These are phyloP conservation scores for Machimus rusticus DNA, from an alignment of 2,888 invertebrate genomes.

Conservation along the genomic window DNA sequence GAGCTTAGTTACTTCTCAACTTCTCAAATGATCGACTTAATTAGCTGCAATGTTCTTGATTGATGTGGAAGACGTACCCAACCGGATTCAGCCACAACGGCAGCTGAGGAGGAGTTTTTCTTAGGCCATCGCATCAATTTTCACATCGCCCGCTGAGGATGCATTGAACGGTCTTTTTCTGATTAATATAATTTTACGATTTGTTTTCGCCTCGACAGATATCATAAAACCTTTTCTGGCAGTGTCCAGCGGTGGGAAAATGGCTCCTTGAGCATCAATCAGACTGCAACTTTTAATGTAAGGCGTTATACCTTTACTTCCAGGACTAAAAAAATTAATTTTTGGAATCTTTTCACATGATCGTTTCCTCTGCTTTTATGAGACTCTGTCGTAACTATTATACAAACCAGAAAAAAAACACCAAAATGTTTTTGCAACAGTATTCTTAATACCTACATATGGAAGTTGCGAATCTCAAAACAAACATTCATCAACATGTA, in stretches of 20 bases:
- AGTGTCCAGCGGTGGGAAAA: background rate
- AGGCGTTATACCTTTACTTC: background rate
- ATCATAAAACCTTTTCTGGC: background rate
- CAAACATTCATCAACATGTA: no score
- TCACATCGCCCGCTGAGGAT: background rate
- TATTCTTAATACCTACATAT: no score
- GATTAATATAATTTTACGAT: background rate
- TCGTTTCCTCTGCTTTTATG: no score
- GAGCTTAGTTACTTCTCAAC: constrained; percentile 33
- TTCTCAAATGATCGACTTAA: constrained; percentile 44
- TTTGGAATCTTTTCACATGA: no score
- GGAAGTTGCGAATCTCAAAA: no score
- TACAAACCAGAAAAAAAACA: no score
- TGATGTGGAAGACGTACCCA: constrained; percentile 31
- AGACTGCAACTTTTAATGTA: background rate
- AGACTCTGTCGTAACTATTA: no score
- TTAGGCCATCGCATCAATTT: background rate
- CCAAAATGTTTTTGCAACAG: no score
- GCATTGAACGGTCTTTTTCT: background rate
- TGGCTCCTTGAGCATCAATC: background rate
- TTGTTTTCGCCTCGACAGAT: background rate
- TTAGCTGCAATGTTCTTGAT: constrained; percentile 44
- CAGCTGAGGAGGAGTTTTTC: background rate
- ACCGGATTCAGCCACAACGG: background rate
- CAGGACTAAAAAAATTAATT: no score